Conservation (phyloP, 2,113 vertebrate species). For the Podarcis raffonei region DNA sequence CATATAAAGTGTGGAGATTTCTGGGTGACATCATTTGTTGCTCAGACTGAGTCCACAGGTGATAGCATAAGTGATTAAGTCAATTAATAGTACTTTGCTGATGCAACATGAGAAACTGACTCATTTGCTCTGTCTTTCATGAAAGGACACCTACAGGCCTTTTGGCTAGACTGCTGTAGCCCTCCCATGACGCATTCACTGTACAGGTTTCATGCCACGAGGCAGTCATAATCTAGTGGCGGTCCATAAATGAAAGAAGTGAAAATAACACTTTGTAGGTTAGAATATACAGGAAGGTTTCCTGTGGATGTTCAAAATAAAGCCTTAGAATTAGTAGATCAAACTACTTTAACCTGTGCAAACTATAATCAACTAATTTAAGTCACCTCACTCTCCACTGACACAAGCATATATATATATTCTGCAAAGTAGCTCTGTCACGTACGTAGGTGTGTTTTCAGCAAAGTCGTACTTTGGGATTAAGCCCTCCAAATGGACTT, state of each 20-base stretch:
- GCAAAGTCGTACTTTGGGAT: not conserved
- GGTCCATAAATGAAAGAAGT: slow-evolving; percentile 8
- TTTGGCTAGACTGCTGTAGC: not conserved
- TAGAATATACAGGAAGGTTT: not conserved
- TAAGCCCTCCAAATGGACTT: not conserved
- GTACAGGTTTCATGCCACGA: not conserved
- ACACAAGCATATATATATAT: slow-evolving; percentile 1
- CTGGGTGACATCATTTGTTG: not conserved
- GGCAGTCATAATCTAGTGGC: slow-evolving; percentile 6
- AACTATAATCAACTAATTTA: not conserved
- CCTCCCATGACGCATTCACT: fast-evolving
- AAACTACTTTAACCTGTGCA: fast-evolving
- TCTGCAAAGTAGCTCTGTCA: not conserved
- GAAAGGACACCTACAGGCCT: not conserved
- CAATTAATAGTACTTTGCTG: not conserved
- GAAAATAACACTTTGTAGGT: not conserved
- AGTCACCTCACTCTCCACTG: slow-evolving; percentile 4
- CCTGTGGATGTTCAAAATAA: not conserved
- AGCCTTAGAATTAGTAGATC: not conserved
- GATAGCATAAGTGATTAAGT: not conserved
- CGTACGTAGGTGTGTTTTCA: not conserved
- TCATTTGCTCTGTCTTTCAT: not conserved
- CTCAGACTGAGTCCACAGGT: not conserved
- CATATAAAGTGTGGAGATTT: not conserved
- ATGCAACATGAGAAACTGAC: not conserved